Conservation (phyloP, 2,113 vertebrate species). For the Pachycephala philippinensis region DNA sequence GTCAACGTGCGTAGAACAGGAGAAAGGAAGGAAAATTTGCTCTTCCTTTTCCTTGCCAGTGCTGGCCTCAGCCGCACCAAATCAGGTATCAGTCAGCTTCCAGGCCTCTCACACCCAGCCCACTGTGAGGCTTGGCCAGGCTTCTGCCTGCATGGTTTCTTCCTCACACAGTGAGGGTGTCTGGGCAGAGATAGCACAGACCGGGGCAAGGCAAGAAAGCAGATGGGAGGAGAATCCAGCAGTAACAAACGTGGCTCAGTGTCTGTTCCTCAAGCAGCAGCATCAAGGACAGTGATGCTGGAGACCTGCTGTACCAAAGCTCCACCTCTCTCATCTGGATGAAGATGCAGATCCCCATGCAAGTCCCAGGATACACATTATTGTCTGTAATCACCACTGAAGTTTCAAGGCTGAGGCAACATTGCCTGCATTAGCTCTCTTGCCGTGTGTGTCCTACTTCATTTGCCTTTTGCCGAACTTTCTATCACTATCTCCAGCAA, state of each 20-base stretch:
- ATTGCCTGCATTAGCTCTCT: not conserved
- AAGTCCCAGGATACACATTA: not conserved
- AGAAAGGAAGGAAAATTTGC: not conserved
- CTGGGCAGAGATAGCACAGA: not conserved
- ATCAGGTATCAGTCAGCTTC: not conserved
- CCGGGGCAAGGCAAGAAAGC: not conserved
- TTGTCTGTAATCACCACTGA: not conserved
- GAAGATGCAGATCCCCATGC: not conserved
- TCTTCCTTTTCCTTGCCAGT: not conserved
- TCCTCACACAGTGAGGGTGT: accelerated
- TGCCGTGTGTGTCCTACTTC: not conserved
- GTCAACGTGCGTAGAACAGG: not conserved
- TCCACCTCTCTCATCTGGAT: not conserved
- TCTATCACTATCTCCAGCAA: not conserved
- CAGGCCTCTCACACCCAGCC: not conserved
- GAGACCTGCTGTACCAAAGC: not conserved
- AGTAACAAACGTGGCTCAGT: not conserved
- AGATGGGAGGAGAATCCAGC: not conserved
- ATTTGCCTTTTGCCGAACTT: not conserved
- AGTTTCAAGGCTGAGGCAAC: not conserved
- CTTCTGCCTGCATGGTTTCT: not conserved
- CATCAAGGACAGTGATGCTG: not conserved
- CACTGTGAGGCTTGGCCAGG: not conserved
- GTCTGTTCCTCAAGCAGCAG: not conserved
- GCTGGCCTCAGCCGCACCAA: not conserved